Percentiles rank a stretch among this genome's conserved stretches.
Conservation (phyloP, 2,113 vertebrate genomes). For the Paracanthobrama guichenoti region DNA sequence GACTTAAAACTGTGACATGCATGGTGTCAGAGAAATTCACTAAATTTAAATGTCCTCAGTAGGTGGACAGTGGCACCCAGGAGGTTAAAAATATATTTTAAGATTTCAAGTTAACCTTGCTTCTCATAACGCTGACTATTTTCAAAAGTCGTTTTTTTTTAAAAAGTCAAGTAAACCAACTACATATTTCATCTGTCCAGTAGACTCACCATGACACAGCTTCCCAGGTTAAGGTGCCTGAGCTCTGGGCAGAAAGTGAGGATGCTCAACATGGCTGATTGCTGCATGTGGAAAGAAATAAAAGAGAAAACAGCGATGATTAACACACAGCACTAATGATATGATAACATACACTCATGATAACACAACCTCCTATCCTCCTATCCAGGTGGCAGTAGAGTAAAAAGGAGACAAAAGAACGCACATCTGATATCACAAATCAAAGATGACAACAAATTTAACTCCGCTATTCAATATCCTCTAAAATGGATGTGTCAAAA, state of each 20-base stretch:
- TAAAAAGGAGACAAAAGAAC: constrained; percentile 25
- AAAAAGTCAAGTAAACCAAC: not conserved
- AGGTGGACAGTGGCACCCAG: too few relatives aligned
- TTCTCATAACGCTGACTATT: not conserved
- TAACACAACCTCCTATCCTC: not conserved
- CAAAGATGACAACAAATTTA: constrained; percentile 1
- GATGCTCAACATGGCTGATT: constrained; percentile 94
- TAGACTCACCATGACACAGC: constrained; percentile 91
- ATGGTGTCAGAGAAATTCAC: too few relatives aligned
- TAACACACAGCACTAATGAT: not conserved
- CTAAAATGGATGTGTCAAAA: constrained; percentile 39
- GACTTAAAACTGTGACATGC: too few relatives aligned
- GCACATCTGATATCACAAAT: constrained; percentile 6
- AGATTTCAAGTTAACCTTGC: not conserved
- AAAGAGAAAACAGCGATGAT: constrained; percentile 52
- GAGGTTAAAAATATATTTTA: not conserved
- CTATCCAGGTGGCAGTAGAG: not conserved
- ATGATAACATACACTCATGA: not conserved
- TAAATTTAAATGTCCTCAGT: too few relatives aligned
- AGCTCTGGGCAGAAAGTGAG: constrained; percentile 95
- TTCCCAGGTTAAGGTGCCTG: constrained; percentile 93
- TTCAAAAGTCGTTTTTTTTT: not conserved
- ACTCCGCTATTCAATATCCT: constrained; percentile 35
- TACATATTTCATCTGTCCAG: not conserved
- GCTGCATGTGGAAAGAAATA: constrained; percentile 75